Evolutionary conservation across 2,113 vertebrate species (phyloP), one percentile per base, ranked within the genome.

Genomic region (Manacus vitellinus): DNA sequence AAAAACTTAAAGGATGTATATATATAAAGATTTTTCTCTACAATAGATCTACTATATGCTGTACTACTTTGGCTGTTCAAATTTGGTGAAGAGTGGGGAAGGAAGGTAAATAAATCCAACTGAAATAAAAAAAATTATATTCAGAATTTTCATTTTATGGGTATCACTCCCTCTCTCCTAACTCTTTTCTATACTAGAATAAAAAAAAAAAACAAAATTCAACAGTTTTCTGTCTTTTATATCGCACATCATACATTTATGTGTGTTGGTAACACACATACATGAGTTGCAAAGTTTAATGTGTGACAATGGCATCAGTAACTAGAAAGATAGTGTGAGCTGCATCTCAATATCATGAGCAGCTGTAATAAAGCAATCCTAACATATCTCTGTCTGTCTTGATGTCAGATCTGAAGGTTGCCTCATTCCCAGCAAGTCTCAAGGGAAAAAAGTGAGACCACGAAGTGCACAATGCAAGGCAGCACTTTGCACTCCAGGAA

Each of bases 231-330:
- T 66, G 20, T 87, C 5, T 67, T 78, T 87, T 93, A 6, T 37
- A 33, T 66, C 44, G 66, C 0, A 0, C 8, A 21, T 43, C 19
- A 10, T 37, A 54, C 24, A 10, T 11, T 37, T 37, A 1, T 0
- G 2, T 58, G 59, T 54, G 46, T 74, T 77, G 25, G 5, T 31
- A 66, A 11, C 20, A 25, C 14, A 16, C 5, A 43, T 5, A 23
- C 7, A 14, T 1, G 7, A 51, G 8, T 35, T 84, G n/a, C 35
- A 51, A 87, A 44, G 9, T 75, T 88, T 49, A 22, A 17, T 49
- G 8, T 43, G 73, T 35, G 33, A 67, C 2, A 31, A 24, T 22
- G 39, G 25, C n/a, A 87, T 15, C 68, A 66, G 23, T 47, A 63
- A 46, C 4, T 16, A 46, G 18, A 10, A 4, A 13, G n/a, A 22